Base-by-base conservation (phyloP, 2,888 invertebrate genomes). In the Drosophila borealis region DNA sequence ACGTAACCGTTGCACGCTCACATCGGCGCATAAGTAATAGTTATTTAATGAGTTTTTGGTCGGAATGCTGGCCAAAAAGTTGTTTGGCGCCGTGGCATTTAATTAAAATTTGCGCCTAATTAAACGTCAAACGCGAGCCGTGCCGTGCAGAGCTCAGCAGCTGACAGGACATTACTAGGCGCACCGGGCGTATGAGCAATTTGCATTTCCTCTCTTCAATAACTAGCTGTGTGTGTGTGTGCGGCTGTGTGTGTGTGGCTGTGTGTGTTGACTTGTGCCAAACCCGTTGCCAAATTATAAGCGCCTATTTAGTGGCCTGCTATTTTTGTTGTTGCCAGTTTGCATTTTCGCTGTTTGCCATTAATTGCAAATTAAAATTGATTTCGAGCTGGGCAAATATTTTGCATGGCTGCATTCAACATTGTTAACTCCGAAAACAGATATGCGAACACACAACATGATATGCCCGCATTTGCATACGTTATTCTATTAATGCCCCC, bases 11-110 rank as follows among this genome's bases (percentile, higher is more conserved):
- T 67, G 66, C 66, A 57, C 41, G 53, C 68, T 71, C 73, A 82
- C 86, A 82, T 73, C 46, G 74, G 21, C 61, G 75, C 66, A 63
- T 75, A 73, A 80, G 75, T 83, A 88, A 84, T 84, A 83, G 83
- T 83, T 88, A 80, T 84, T 85, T 88, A 86, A 88, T 88, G 86
- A 80, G 79, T 76, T 84, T 80, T 80, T 67, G 74, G 73, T 72
- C 46, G 71, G 64, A 69, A 75, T 69, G 41, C 53, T 57, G 39
- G 76, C 76, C 61, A 70, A 74, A 75, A 71, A 81, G 46, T 76
- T 69, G 76, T 85, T 78, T 74, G 85, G 69, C 87, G 71, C 59
- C 71, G 70, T 62, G 82, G 62, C 70, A 73, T 83, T 88, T 83
- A 85, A 83, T 83, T 83, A 83, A 83, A 88, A 85, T 81, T 85